phyloP scores from a whole-genome alignment of 92 coral and sea anemone species.

The Heliopora coerulea region DNA sequence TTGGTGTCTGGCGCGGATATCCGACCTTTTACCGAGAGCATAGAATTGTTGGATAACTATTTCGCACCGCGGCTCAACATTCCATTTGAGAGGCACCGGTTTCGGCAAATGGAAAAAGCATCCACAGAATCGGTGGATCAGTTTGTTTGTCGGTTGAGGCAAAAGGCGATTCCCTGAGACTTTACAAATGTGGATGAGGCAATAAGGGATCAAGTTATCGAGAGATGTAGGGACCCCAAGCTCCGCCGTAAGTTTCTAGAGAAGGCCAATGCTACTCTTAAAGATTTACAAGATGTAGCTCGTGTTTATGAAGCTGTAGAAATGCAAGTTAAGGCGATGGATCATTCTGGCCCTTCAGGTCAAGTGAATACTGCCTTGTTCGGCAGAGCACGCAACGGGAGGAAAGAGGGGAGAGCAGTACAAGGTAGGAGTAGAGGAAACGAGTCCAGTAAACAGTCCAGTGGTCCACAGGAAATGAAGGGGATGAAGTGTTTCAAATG shows the following conservation, averaged over 20 bases:
- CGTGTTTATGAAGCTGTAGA: slow-evolving; percentile 49
- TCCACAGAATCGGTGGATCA: slow-evolving; percentile 10
- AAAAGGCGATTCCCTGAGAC: slow-evolving; percentile 36
- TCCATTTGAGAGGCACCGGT: slow-evolving; percentile 27
- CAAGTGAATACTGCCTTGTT: slow-evolving; percentile 1
- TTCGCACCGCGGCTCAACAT: slow-evolving; percentile 14
- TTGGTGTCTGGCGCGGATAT: too few relatives aligned
- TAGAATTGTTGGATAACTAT: slow-evolving; percentile 3
- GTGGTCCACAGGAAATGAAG: too few relatives aligned
- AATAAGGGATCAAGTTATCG: slow-evolving; percentile 58
- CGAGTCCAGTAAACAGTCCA: background rate
- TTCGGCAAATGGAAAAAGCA: slow-evolving; percentile 13
- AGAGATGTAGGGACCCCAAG: slow-evolving; percentile 38
- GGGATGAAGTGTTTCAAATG: slow-evolving; percentile 43
- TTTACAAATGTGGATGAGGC: slow-evolving; percentile 33
- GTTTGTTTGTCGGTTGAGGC: slow-evolving; percentile 30
- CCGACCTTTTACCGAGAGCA: too few relatives aligned
- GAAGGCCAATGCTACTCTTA: slow-evolving; percentile 33
- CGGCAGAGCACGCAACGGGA: background rate
- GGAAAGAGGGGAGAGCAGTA: background rate
- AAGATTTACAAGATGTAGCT: slow-evolving; percentile 40
- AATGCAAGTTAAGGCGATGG: slow-evolving; percentile 47
- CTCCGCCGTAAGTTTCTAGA: slow-evolving; percentile 43
- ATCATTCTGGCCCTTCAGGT: background rate
- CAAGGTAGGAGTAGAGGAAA: background rate